These are phyloP conservation scores for Mimachlamys varia DNA, from an alignment of 2,888 invertebrate genomes.

Conservation along the genomic window DNA sequence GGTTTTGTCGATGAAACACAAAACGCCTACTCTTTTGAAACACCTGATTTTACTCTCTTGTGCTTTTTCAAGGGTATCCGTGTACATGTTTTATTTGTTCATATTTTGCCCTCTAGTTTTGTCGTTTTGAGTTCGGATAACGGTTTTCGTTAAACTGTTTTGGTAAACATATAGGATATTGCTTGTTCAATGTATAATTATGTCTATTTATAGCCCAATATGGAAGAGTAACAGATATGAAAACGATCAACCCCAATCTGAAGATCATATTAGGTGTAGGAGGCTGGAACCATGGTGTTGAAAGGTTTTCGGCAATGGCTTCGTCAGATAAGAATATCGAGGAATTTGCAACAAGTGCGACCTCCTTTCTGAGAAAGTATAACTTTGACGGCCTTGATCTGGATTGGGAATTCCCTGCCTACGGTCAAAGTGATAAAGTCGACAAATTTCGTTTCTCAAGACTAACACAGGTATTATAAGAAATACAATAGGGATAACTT, in stretches of 20 bases:
- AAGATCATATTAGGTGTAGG: slow-evolving; percentile 76
- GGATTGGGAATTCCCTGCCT: slow-evolving; percentile 77
- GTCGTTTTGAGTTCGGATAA: no score
- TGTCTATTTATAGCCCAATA: neutral
- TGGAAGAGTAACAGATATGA: slow-evolving; percentile 51
- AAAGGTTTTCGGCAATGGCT: slow-evolving; percentile 70
- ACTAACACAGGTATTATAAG: slow-evolving; percentile 63
- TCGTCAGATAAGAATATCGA: slow-evolving; percentile 53
- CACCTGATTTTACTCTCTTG: no score
- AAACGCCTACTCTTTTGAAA: no score
- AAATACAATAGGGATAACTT: no score
- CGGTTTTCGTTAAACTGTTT: no score
- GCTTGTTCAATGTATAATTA: no score
- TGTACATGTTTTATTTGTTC: no score
- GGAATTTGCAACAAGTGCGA: slow-evolving; percentile 66
- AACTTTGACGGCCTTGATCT: slow-evolving; percentile 76
- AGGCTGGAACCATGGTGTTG: slow-evolving; percentile 74
- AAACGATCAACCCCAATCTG: slow-evolving; percentile 66
- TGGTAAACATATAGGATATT: no score
- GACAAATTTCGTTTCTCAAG: slow-evolving; percentile 68
- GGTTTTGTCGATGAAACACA: no score
- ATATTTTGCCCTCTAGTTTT: no score
- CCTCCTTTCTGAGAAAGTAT: slow-evolving; percentile 64
- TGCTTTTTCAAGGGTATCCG: no score
- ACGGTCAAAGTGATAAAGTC: slow-evolving; percentile 67